Conservation (phyloP, 2,113 vertebrate species). For the Peucedramus taeniatus region DNA sequence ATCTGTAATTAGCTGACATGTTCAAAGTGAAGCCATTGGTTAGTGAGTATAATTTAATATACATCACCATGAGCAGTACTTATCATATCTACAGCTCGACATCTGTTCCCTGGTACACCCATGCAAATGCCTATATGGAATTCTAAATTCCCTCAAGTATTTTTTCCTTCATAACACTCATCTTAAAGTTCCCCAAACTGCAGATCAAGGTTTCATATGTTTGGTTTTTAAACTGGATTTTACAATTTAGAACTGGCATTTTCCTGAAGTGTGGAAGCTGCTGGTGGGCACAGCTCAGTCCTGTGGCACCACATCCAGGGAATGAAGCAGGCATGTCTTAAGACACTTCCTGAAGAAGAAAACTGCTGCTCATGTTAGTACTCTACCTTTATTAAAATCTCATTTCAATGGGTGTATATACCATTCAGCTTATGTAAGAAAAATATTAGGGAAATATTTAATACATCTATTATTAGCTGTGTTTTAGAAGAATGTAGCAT, state of each 20-base stretch:
- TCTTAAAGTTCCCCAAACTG: not conserved
- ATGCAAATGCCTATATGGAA: not conserved
- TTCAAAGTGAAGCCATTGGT: not conserved
- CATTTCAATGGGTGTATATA: not conserved
- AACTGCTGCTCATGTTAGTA: not conserved
- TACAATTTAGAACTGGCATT: not conserved
- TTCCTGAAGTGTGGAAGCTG: not conserved
- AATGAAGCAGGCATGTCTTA: not conserved
- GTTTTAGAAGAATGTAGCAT: not conserved
- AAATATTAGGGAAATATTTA: not conserved
- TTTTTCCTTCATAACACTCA: not conserved
- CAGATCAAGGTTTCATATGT: not conserved
- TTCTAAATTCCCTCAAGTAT: not conserved
- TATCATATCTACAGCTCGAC: fast-evolving
- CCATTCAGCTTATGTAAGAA: not conserved
- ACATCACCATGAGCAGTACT: not conserved
- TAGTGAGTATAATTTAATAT: not conserved
- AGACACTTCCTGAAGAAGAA: not conserved
- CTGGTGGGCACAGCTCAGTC: not conserved
- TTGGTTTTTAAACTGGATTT: not conserved
- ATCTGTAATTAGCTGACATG: not conserved
- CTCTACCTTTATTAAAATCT: not conserved
- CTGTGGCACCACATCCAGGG: not conserved
- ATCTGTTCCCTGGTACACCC: not conserved
- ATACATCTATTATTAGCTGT: not conserved